Base-by-base conservation (phyloP, 2,113 vertebrate species). In the Erpornis zantholeuca region DNA sequence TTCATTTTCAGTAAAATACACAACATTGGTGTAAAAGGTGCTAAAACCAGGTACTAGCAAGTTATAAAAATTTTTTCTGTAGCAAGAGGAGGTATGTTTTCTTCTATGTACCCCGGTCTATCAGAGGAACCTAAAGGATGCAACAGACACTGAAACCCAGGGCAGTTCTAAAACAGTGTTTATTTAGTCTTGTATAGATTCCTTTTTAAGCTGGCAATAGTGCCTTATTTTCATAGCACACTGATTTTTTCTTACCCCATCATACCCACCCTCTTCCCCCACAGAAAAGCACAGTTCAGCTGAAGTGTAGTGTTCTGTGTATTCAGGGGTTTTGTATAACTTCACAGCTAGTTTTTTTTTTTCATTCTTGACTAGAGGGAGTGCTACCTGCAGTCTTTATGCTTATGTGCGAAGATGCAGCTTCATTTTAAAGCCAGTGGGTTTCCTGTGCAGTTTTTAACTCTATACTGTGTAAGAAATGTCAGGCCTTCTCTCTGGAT, bases 231-330 rank as follows among this genome's bases (percentile, higher is more conserved):
- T 63, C 38, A 19, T 28, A 42, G 19, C n/a, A 75, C 72, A 71
- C 9, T 72, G 38, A 69, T n/a, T 17, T 75, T 66, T 64, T 64
- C 12, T 44, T 52, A 24, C 10, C 5, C 7, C 12, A 12, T 53
- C 8, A 19, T 21, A 10, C 3, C 9, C 6, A 19, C 7, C 3
- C 2, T 52, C 47, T 76, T 40, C 11, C 33, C 2, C 25, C 4
- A 2, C 65, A 84, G 35, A 56, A 90, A 60, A 56, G 14, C 16
- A 42, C 54, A 42, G 40, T 56, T 77, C 12, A 72, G 35, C 44
- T 60, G 31, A 88, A 90, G 23, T 5, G 4, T 18, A 65, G 24
- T 5, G 2, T 47, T 91, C 24, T 66, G 2, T 57, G 12, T 60
- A 38, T 77, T 86, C 24, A 31, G 9, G 1, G 12, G 28, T 73